These are phyloP conservation scores for Harpagifer antarcticus DNA, from an alignment of 2,797 vertebrate species.

Conservation along the genomic window DNA sequence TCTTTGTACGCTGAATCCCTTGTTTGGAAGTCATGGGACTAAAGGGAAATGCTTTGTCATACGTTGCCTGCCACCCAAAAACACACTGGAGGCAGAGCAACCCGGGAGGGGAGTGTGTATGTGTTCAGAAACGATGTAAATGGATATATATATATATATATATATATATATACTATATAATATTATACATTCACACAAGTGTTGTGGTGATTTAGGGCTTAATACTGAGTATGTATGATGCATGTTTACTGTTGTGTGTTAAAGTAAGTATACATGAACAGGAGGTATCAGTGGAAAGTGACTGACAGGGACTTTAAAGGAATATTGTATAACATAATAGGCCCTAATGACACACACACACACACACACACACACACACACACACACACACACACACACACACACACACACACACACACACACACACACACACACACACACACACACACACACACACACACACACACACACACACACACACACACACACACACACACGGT, in stretches of 20 bases:
- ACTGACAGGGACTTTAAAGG: slow-evolving; percentile 47
- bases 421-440: slow-evolving; percentile 4
- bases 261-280: not conserved
- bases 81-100: slow-evolving; percentile 29
- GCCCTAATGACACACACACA: slow-evolving; percentile 14
- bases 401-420: slow-evolving; percentile 12
- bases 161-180: too few species aligned
- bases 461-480: slow-evolving; percentile 9
- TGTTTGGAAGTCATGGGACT: slow-evolving; percentile 68
- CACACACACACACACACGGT: slow-evolving; percentile 1
- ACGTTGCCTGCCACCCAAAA: slow-evolving; percentile 58
- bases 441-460: slow-evolving; percentile 7
- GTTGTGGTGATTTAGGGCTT: not conserved
- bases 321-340: slow-evolving; percentile 47
- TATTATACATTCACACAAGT: not conserved
- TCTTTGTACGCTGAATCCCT: slow-evolving; percentile 55
- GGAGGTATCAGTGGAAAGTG: slow-evolving; percentile 52
- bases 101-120: slow-evolving; percentile 10
- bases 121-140: not conserved
- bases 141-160: too few species aligned
- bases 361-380: not conserved
- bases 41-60: slow-evolving; percentile 77
- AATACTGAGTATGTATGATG: not conserved
- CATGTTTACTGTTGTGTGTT: slow-evolving; percentile 7
- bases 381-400: slow-evolving; percentile 12